phyloP scores from a whole-genome alignment of 2,888 invertebrate species.

The Brenthis hecate region DNA sequence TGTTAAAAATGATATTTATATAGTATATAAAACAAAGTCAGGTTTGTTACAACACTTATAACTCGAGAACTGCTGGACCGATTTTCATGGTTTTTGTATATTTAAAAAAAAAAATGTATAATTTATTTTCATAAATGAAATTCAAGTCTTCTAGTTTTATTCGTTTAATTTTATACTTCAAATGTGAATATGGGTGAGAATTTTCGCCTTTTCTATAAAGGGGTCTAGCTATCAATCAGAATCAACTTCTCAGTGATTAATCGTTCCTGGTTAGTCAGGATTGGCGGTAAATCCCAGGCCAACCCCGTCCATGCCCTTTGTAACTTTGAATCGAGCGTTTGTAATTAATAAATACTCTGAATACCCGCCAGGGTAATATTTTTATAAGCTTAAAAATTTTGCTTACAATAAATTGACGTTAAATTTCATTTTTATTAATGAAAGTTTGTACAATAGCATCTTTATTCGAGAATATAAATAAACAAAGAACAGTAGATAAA shows the following conservation, averaged over 20 bases:
- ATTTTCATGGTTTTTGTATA: no score
- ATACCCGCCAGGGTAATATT: slow-evolving; percentile 7
- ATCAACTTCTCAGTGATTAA: slow-evolving; percentile 30
- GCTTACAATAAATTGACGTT: background rate
- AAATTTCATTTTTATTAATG: background rate
- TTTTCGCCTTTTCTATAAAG: slow-evolving; percentile 25
- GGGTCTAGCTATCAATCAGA: slow-evolving; percentile 27
- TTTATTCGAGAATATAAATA: no score
- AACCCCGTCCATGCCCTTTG: slow-evolving; percentile 26
- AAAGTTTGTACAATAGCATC: slow-evolving; percentile 3
- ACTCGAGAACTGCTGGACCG: no score
- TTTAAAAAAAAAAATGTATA: no score
- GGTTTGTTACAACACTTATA: no score
- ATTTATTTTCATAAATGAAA: no score
- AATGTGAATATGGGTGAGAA: background rate
- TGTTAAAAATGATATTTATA: no score
- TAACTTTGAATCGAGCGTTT: slow-evolving; percentile 27
- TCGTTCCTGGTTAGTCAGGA: slow-evolving; percentile 25
- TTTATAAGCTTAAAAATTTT: slow-evolving; percentile 11
- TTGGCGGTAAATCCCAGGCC: slow-evolving; percentile 23
- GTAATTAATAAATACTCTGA: slow-evolving; percentile 26
- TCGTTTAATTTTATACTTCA: no score
- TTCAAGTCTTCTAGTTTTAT: no score
- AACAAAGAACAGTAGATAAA: no score
- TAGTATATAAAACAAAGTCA: no score